Evolutionary conservation across 1,140 invertebrate genomes (phyloP).

Genomic region (Brachionus koreanus): DNA sequence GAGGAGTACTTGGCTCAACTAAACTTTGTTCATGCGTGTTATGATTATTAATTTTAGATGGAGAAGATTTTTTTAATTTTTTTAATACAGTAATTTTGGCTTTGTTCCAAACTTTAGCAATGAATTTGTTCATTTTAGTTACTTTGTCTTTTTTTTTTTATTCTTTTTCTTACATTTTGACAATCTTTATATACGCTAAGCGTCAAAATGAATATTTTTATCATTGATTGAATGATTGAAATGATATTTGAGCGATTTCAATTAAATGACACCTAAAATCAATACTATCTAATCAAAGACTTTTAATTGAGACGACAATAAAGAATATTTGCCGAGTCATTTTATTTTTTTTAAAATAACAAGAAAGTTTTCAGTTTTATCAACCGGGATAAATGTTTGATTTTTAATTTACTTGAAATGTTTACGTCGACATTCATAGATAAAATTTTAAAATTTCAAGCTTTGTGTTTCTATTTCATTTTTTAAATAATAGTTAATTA

Average conservation of each 20-base stretch:
- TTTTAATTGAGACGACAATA: not conserved
- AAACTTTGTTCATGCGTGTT: not conserved
- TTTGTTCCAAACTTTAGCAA: not conserved
- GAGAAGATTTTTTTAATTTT: not conserved
- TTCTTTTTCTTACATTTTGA: too few species aligned
- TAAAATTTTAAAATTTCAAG: not conserved
- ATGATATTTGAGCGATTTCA: not conserved
- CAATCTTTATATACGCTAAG: not conserved
- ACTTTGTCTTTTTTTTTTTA: too few species aligned
- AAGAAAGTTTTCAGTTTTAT: not conserved
- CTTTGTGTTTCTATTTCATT: not conserved
- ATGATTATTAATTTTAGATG: not conserved
- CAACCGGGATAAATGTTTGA: not conserved
- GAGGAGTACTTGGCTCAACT: not conserved
- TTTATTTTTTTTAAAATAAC: not conserved
- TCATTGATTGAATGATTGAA: not conserved
- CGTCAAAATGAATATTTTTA: not conserved
- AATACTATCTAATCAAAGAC: not conserved
- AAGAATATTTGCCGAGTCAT: not conserved
- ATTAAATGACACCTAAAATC: not conserved
- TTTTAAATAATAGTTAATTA: not conserved
- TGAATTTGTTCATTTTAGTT: not conserved
- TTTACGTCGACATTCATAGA: not conserved
- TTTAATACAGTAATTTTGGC: not conserved
- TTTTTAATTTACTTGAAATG: not conserved